phyloP scores from a whole-genome alignment of 2,888 invertebrate species.

The Cheilosia grossa region DNA sequence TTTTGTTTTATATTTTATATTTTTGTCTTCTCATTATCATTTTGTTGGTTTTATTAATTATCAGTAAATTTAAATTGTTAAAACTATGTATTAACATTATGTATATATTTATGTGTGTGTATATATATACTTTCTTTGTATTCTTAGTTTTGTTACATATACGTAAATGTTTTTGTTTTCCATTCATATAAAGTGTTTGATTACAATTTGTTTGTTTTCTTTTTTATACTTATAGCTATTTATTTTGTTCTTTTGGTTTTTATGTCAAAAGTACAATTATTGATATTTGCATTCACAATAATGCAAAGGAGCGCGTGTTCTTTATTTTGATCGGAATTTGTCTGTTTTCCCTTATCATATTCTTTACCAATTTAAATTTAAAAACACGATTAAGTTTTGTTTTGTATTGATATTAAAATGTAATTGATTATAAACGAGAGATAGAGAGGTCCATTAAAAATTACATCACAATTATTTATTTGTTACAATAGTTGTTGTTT shows the following conservation, averaged over 20 bases:
- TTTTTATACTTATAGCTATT: constrained; percentile 54
- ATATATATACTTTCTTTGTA: constrained; percentile 62
- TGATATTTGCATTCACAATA: constrained; percentile 75
- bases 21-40: constrained; percentile 41
- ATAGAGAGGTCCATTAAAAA: constrained; percentile 75
- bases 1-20: constrained; percentile 50
- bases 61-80: constrained; percentile 61
- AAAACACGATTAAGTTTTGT: constrained; percentile 65
- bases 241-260: constrained; percentile 56
- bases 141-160: constrained; percentile 37
- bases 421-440: constrained; percentile 75
- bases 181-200: constrained; percentile 72
- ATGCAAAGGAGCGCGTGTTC: constrained; percentile 75
- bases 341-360: constrained; percentile 42
- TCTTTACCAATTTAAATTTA: constrained; percentile 70
- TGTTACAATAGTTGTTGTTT: constrained; percentile 74
- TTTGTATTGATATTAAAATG: constrained; percentile 73
- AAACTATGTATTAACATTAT: constrained; percentile 54
- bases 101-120: constrained; percentile 56
- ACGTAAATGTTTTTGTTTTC: not conserved
- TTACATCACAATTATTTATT: constrained; percentile 75
- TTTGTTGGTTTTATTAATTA: constrained; percentile 29
- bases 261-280: constrained; percentile 74
- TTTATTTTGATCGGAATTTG: constrained; percentile 69
- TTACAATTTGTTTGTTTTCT: constrained; percentile 61